Evolutionary conservation across 2,888 invertebrate genomes (phyloP), one percentile per base, ranked within the genome.

Genomic region (Alloscopus bannaensis): DNA sequence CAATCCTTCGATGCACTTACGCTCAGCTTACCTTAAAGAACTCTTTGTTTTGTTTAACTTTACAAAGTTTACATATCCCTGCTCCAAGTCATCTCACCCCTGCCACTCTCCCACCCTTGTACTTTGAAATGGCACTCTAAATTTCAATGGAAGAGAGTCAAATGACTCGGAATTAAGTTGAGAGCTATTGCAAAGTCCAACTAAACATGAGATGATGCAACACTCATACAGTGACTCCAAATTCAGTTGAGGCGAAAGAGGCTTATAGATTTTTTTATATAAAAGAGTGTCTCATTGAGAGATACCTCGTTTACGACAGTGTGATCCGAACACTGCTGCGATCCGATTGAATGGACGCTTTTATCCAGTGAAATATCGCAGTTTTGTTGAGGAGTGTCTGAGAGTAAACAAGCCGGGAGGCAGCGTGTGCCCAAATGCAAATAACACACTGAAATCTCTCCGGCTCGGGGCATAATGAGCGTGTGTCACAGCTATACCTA

Each of bases 161-260:
- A 80, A 80, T 80, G 80, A 75, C 57, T 73, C 57, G 80, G 80
- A 80, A 80, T 75, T 69, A 80, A 75, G 55, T 69, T 79, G 72
- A 64, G 70, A 40, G 65, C 65, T 64, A 60, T 24, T 60, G 36
- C 42, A 22, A 52, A 42, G 65, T n/a, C n/a, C n/a, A n/a, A n/a
- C n/a, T n/a, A n/a, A n/a, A n/a, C n/a, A n/a, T n/a, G 16, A 40
- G 40, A 52, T 72, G 16, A 64, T 64, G 52, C 18, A 24, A 42
- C 18, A 24, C 52, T 47, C 31, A 50, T n/a, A n/a, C 50, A 20
- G 55, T 22, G 4, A n/a, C n/a, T n/a, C n/a, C n/a, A n/a, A n/a
- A n/a, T n/a, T n/a, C n/a, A n/a, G n/a, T n/a, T n/a, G n/a, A n/a
- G n/a, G n/a, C n/a, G n/a, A n/a, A n/a, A n/a, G n/a, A n/a, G n/a